These are phyloP conservation scores for Dendrophyllia cribrosa DNA, from an alignment of 64 coral and sea anemone genomes.

Conservation along the genomic window DNA sequence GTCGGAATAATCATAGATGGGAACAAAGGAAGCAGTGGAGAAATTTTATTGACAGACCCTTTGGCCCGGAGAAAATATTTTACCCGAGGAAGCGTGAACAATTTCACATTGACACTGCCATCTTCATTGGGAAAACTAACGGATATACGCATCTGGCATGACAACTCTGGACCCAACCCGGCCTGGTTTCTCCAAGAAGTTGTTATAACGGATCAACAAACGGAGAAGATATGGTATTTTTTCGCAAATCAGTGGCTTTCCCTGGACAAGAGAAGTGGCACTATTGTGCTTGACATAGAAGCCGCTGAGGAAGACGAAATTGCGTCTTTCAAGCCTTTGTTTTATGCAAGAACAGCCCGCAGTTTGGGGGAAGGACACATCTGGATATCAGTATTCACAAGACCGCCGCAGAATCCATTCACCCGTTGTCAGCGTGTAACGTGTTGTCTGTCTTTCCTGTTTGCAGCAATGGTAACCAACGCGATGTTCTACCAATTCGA, in stretches of 20 bases:
- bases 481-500: slow-evolving; percentile 2
- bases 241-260: slow-evolving; percentile 59
- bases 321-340: slow-evolving; percentile 33
- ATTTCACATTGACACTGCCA: slow-evolving; percentile 19
- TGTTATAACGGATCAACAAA: slow-evolving; percentile 43
- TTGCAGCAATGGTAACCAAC: slow-evolving; percentile 62
- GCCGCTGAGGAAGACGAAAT: slow-evolving; percentile 34
- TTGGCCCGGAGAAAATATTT: slow-evolving; percentile 7
- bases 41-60: slow-evolving; percentile 33
- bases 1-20: slow-evolving; percentile 43
- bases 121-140: slow-evolving; percentile 7
- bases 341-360: slow-evolving; percentile 33
- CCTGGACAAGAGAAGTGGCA: slow-evolving; percentile 44
- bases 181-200: neutral
- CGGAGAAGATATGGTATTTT: slow-evolving; percentile 37
- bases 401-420: no score
- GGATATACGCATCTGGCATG: slow-evolving; percentile 51
- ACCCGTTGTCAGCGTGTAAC: neutral
- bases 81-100: slow-evolving; percentile 52
- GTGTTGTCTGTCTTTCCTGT: slow-evolving; percentile 46
- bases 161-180: slow-evolving; percentile 42
- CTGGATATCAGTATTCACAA: neutral
- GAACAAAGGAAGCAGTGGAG: slow-evolving; percentile 29
- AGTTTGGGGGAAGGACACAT: slow-evolving; percentile 58
- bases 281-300: slow-evolving; percentile 34